phyloP scores from a whole-genome alignment of 2,113 vertebrate species.

The Zosterops japonicus region DNA sequence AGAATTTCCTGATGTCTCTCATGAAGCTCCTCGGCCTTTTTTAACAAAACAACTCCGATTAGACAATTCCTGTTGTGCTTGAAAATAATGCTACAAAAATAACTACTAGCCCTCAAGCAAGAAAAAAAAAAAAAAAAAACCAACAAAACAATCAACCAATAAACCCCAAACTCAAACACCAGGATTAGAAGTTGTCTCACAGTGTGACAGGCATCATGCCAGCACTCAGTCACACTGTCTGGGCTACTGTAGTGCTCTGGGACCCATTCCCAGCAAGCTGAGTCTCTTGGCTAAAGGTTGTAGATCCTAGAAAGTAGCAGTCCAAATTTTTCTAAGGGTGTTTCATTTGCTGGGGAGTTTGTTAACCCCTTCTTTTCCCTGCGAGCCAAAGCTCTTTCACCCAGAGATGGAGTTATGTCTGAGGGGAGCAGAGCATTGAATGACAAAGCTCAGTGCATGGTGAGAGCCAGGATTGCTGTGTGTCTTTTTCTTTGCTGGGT shows the following conservation, averaged over 20 bases:
- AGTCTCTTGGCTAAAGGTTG: neutral
- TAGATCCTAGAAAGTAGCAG: neutral
- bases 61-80: neutral
- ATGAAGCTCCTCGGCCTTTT: neutral
- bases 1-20: neutral
- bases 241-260: neutral
- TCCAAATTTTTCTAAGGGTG: neutral
- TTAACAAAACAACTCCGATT: neutral
- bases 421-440: neutral
- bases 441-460: neutral
- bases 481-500: neutral
- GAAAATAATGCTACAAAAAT: constrained; percentile 5
- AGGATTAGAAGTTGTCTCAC: neutral
- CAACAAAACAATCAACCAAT: neutral
- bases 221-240: neutral
- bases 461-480: neutral
- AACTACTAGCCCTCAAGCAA: neutral
- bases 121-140: neutral
- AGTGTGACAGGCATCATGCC: neutral
- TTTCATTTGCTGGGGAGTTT: neutral
- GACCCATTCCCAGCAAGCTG: neutral
- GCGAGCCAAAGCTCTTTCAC: neutral
- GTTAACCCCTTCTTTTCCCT: neutral
- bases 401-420: neutral
- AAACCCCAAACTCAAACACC: fast-evolving